Evolutionary conservation across 2,113 vertebrate species (phyloP), one percentile per base, ranked within the genome.

Genomic region (Leucoraja erinaceus): DNA sequence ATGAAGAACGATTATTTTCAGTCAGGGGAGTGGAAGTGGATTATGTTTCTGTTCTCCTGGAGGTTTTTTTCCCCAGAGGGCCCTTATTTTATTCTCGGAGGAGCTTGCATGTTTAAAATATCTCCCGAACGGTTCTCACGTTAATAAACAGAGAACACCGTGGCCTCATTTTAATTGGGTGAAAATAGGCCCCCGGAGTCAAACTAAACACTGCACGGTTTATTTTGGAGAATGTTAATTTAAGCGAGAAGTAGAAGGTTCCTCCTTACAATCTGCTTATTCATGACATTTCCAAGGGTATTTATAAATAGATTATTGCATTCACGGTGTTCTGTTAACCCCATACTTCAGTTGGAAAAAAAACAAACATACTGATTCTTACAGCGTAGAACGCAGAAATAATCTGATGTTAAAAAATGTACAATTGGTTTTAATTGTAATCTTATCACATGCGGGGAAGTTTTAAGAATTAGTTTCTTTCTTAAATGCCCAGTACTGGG

Each of bases 11-110:
- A 28, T n/a, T 12, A 84, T 84, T 84, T 84, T 25, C n/a, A 14
- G 8, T 0, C 14, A 14, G 66, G 66, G 81, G n/a, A 59, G 59
- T 54, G 9, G 59, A 59, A 16, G 16, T 86, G 20, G 22, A 84
- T 84, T 84, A n/a, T 84, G 56, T 86, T 86, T 86, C 81, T 86
- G 56, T 10, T 83, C 31, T 78, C 76, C 33, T 54, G 38, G 16
- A 79, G 77, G 5, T 81, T 47, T 38, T 81, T 81, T 81, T 81
- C 20, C 10, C 11, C 66, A 22, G 8, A 81, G 8, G 18, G 78
- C 0, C 38, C 6, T 81, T 81, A 20, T 47, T 79, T 79, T 54
- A 79, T 16, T 79, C 79, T n/a, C 22, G 4, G 20, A 61, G 81
- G 56, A 84, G 59, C 81, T 11, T 56, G 4, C 54, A 14, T 14